A percentile compares a stretch with the other conserved stretches of the same genome.
These are phyloP conservation scores for Erannis defoliaria DNA, from an alignment of 2,888 invertebrate genomes.

Conservation along the genomic window DNA sequence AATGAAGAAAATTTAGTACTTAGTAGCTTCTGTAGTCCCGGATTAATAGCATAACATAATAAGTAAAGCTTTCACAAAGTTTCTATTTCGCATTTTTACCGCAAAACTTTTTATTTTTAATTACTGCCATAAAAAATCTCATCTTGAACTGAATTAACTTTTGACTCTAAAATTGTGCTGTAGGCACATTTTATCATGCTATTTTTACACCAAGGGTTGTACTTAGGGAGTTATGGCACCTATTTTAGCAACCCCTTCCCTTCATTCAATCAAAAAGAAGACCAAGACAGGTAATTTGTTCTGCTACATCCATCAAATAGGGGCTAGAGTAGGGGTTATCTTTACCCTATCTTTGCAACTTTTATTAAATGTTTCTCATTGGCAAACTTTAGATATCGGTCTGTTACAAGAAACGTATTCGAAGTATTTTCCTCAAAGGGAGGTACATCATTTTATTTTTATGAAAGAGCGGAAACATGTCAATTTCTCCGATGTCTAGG, in stretches of 20 bases:
- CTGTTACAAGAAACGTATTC: neutral
- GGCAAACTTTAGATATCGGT: slow-evolving; percentile 1
- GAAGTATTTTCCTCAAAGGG: neutral
- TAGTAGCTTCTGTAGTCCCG: slow-evolving; percentile 2
- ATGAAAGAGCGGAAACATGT: too few species aligned
- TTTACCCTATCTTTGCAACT: slow-evolving; percentile 35
- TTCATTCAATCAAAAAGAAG: slow-evolving; percentile 47
- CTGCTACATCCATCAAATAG: slow-evolving; percentile 47
- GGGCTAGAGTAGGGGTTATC: slow-evolving; percentile 29
- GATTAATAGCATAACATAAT: slow-evolving; percentile 17
- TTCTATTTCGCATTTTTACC: slow-evolving; percentile 6
- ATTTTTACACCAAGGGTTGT: slow-evolving; percentile 33
- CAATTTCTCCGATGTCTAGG: too few species aligned
- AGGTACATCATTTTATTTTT: neutral
- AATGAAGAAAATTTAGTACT: slow-evolving; percentile 8
- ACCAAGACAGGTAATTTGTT: slow-evolving; percentile 49
- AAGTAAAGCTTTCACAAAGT: slow-evolving; percentile 12
- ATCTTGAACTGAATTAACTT: slow-evolving; percentile 26
- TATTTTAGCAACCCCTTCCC: slow-evolving; percentile 45
- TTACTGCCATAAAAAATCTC: slow-evolving; percentile 23
- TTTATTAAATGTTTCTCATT: slow-evolving; percentile 28
- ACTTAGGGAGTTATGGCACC: slow-evolving; percentile 36
- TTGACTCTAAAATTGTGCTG: slow-evolving; percentile 13
- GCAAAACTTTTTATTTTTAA: slow-evolving; percentile 20
- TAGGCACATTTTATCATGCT: slow-evolving; percentile 13